phyloP scores from a whole-genome alignment of 2,888 invertebrate genomes.

The Aphodius sticticus region DNA sequence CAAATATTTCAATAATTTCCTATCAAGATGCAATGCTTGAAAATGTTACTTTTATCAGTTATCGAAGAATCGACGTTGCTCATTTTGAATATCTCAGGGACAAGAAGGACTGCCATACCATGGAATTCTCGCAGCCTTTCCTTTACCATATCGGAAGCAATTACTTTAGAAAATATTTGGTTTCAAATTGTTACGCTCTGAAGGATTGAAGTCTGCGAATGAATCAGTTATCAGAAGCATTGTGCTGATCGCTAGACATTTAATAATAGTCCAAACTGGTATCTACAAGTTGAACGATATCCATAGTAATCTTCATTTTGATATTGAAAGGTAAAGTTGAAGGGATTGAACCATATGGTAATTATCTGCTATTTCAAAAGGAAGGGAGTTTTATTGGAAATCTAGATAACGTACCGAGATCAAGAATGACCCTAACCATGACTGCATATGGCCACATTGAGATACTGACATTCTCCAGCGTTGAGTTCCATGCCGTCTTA shows the following conservation, averaged over 20 bases:
- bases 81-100: conserved; percentile 47
- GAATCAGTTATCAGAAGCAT: conserved; percentile 38
- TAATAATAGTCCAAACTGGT: conserved; percentile 34
- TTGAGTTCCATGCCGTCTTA: conserved; percentile 41
- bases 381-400: conserved; percentile 46
- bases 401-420: conserved; percentile 39
- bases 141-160: conserved; percentile 39
- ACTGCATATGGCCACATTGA: conserved; percentile 46
- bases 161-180: conserved; percentile 41
- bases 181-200: conserved; percentile 31
- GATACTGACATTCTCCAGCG: conserved; percentile 39
- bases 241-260: conserved; percentile 34
- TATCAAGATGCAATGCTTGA: conserved; percentile 45
- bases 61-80: conserved; percentile 43
- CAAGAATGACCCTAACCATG: conserved; percentile 44
- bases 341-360: conserved; percentile 45
- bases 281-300: conserved; percentile 43
- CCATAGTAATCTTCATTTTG: conserved; percentile 40
- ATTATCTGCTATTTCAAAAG: conserved; percentile 38
- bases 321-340: conserved; percentile 45
- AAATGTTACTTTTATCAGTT: conserved; percentile 43
- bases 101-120: conserved; percentile 37
- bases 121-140: conserved; percentile 32
- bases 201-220: conserved; percentile 35
- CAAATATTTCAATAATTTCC: conserved; percentile 37